Conservation (phyloP, 2,113 vertebrate genomes). For the Bubo blakistoni region DNA sequence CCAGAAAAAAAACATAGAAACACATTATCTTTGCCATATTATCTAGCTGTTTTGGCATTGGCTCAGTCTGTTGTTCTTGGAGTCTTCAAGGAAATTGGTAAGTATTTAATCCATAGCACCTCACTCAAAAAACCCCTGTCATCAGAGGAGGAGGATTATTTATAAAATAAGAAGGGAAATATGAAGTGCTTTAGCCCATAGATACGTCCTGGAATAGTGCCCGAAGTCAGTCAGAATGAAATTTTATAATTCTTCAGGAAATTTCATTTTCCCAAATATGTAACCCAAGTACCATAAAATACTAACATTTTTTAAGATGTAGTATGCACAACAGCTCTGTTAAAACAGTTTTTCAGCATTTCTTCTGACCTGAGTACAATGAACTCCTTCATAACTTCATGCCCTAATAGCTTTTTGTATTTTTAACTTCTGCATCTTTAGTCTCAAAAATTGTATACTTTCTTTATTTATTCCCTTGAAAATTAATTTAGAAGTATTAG, state of each 20-base stretch:
- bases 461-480: background rate
- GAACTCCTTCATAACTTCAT: background rate
- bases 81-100: background rate
- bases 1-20: background rate
- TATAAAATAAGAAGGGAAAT: background rate
- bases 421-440: background rate
- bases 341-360: background rate
- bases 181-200: background rate
- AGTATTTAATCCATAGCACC: background rate
- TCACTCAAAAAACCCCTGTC: background rate
- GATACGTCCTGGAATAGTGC: background rate
- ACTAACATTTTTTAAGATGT: background rate
- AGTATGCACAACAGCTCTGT: background rate
- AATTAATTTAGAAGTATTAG: background rate
- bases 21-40: background rate
- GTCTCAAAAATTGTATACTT: background rate
- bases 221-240: background rate
- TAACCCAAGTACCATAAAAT: background rate
- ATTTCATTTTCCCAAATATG: background rate
- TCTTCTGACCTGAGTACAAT: background rate
- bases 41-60: background rate
- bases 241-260: background rate
- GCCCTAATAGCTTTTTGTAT: background rate
- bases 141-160: background rate
- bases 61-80: background rate